Base-by-base conservation (phyloP, 2,888 invertebrate genomes). In the Lasius platythorax region DNA sequence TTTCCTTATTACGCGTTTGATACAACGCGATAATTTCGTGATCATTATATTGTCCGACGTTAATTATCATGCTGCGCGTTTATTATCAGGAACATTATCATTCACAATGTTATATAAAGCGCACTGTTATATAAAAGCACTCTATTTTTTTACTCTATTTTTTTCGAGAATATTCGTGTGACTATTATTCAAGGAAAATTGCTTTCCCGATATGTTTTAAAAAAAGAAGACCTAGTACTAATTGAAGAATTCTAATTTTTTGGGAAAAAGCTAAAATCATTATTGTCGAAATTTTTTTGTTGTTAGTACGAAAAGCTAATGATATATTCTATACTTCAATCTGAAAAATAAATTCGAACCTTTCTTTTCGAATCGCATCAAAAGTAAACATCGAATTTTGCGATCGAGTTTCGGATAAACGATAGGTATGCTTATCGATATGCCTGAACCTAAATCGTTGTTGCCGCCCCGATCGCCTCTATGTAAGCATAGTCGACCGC, bases 401-500 rank as follows among this genome's bases (percentile, higher is more conserved):
- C 50, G 50, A 30, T 63, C 56, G 23, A 23, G 37, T 5, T 37
- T 37, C 37, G 74, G 12, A 37, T 72, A 28, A 43, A 53, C 30
- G 61, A 23, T 23, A 23, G 23, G 23, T 23, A 46, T 63, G 50
- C 50, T 18, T 46, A 23, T 30, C 81, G 43, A 64, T 50, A n/a
- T 53, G 15, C 12, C 28, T 43, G 30, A 76, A 68, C 53, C 40
- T 46, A 64, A 30, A 82, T 53, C 12, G 30, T 78, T 37, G 53
- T 64, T 78, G 43, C 43, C 75, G 5, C 6, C 40, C 33, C 61
- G 46, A 23, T 23, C 23, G 50, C 43, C 8, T 33, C 72, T 43
- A 63, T 40, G 58, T 50, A 68, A 66, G 74, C 58, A 46, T 81
- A 84, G 76, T 50, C 78, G 85, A 84, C 73, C 74, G 58, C 78